Conservation (phyloP, 2,888 invertebrate species). For the Drosophila vallismaia region DNA sequence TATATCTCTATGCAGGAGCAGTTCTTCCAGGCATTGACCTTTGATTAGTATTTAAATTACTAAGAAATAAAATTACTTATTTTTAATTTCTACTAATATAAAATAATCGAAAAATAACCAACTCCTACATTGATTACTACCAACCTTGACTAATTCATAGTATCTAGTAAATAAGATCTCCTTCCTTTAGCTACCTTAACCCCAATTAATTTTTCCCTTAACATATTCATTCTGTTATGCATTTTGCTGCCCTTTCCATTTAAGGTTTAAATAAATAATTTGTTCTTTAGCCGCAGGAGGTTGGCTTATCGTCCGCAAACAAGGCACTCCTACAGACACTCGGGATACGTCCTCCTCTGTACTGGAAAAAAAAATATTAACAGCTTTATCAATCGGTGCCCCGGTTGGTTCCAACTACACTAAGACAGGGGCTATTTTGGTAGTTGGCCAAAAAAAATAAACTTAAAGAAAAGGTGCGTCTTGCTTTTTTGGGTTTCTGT, state of each 20-base stretch:
- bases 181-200: background rate
- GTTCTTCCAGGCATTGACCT: too few relatives aligned
- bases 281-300: slow-evolving; percentile 29
- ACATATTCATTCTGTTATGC: slow-evolving; percentile 31
- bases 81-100: too few relatives aligned
- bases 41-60: too few relatives aligned
- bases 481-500: slow-evolving; percentile 4
- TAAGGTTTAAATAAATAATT: slow-evolving; percentile 45
- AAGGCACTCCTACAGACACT: slow-evolving; percentile 51
- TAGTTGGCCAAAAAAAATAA: background rate
- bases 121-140: too few relatives aligned
- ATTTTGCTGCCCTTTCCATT: slow-evolving; percentile 9
- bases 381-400: slow-evolving; percentile 63
- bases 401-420: slow-evolving; percentile 3
- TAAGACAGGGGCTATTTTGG: slow-evolving; percentile 7
- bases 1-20: too few relatives aligned
- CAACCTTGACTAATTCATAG: too few relatives aligned
- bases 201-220: slow-evolving; percentile 29
- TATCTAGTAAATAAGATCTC: background rate
- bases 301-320: slow-evolving; percentile 38
- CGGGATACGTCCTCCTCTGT: slow-evolving; percentile 5
- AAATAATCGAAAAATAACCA: too few relatives aligned
- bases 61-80: too few relatives aligned
- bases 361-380: slow-evolving; percentile 42
- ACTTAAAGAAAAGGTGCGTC: slow-evolving; percentile 20